A percentile compares a stretch with the other conserved stretches of the same genome.
Evolutionary conservation across 2,113 vertebrate species (phyloP).

Genomic region (Telmatochromis bifrenatus): DNA sequence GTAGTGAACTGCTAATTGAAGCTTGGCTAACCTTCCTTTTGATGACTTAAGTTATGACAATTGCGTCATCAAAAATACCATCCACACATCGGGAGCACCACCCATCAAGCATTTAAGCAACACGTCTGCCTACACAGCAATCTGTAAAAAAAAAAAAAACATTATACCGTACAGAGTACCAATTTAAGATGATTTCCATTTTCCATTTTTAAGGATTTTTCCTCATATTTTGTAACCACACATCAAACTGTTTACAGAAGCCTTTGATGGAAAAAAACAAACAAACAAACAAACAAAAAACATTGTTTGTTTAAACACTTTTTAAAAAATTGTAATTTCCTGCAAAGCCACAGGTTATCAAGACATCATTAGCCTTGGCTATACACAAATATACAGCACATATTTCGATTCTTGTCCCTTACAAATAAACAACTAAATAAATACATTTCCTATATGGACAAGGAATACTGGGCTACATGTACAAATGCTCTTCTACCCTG

Average conservation of each 20-base stretch:
- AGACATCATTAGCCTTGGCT: not conserved
- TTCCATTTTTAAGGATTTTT: not conserved
- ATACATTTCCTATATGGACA: not conserved
- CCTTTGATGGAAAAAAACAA: not conserved
- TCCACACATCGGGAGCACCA: not conserved
- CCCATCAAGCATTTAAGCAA: not conserved
- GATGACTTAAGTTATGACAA: not conserved
- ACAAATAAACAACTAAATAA: not conserved
- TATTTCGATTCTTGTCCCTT: not conserved
- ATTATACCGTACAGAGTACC: not conserved
- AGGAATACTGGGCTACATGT: not conserved
- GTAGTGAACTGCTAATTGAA: not conserved
- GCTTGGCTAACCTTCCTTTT: not conserved
- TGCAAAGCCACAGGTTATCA: not conserved
- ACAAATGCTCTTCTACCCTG: not conserved
- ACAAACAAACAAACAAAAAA: not conserved
- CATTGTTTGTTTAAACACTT: not conserved
- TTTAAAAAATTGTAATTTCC: fast-evolving
- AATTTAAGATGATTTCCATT: not conserved
- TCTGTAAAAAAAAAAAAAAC: not conserved
- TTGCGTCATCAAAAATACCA: not conserved
- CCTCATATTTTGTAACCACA: not conserved
- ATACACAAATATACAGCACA: not conserved
- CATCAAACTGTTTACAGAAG: not conserved
- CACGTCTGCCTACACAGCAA: not conserved